A percentile compares a stretch with the other conserved stretches of the same genome.
phyloP scores from a whole-genome alignment of 2,888 invertebrate genomes.

The Leptarthrus brevirostris region DNA sequence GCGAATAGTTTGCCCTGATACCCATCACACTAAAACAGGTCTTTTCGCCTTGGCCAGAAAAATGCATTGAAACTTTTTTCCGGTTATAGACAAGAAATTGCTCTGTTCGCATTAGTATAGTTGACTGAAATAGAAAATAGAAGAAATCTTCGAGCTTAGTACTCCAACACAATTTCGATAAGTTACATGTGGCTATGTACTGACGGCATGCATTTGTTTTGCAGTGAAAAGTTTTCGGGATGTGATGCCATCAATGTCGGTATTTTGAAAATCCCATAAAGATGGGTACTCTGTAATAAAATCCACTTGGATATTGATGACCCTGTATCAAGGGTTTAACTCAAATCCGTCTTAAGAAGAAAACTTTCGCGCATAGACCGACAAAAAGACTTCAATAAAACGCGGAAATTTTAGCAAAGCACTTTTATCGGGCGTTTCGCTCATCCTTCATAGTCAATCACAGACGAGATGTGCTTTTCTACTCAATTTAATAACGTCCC shows the following conservation, averaged over 20 bases:
- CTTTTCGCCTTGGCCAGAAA: conserved; percentile 16
- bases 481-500: conserved; percentile 47
- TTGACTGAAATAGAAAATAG: conserved; percentile 43
- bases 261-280: conserved; percentile 27
- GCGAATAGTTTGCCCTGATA: not conserved
- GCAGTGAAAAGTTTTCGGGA: conserved; percentile 8
- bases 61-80: conserved; percentile 28
- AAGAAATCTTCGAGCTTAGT: conserved; percentile 2
- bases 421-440: conserved; percentile 24
- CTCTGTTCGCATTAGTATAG: conserved; percentile 40
- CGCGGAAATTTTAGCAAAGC: conserved; percentile 44
- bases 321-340: conserved; percentile 25
- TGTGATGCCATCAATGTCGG: conserved; percentile 17
- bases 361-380: conserved; percentile 29
- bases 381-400: conserved; percentile 18
- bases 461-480: conserved; percentile 47
- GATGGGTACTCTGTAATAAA: conserved; percentile 11
- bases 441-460: conserved; percentile 48
- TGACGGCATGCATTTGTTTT: conserved; percentile 28
- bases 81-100: conserved; percentile 28
- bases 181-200: not conserved
- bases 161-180: not conserved
- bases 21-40: not conserved
- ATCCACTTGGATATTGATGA: conserved; percentile 42
- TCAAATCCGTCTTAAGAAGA: conserved; percentile 28